phyloP scores from a whole-genome alignment of 2,888 invertebrate species.

The Drosophila fulvimacula region DNA sequence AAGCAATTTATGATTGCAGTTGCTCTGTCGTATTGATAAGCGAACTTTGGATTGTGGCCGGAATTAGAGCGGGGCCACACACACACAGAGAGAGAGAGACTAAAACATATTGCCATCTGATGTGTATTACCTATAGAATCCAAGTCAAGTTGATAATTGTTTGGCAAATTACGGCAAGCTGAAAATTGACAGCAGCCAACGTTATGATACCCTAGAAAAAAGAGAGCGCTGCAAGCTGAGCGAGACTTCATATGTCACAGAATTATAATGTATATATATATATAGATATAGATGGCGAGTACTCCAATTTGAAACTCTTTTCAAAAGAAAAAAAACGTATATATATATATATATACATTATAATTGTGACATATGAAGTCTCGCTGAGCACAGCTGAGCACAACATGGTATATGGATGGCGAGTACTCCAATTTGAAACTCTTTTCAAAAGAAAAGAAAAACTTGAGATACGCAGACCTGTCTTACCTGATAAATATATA shows the following conservation, averaged over 20 bases:
- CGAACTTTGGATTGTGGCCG: slow-evolving; percentile 51
- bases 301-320: no score
- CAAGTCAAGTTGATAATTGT: slow-evolving; percentile 1
- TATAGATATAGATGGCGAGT: no score
- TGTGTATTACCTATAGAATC: slow-evolving; percentile 12
- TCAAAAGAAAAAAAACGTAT: no score
- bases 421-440: no score
- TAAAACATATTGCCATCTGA: slow-evolving; percentile 7
- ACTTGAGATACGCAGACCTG: no score
- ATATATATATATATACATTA: no score
- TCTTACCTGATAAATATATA: no score
- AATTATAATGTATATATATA: background rate
- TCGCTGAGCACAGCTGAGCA: no score
- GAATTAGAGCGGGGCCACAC: slow-evolving; percentile 56
- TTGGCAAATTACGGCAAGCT: slow-evolving; percentile 1
- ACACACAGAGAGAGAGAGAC: slow-evolving; percentile 8
- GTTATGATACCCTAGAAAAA: slow-evolving; percentile 1
- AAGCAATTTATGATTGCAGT: slow-evolving; percentile 54
- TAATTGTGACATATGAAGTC: no score
- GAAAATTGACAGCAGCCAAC: background rate
- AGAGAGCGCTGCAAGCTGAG: background rate
- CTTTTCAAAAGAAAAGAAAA: no score
- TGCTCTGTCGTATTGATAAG: slow-evolving; percentile 36
- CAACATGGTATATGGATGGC: no score
- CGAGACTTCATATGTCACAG: background rate